Evolutionary conservation across 2,888 invertebrate species (phyloP).

Genomic region (Platycheirus rosarum): DNA sequence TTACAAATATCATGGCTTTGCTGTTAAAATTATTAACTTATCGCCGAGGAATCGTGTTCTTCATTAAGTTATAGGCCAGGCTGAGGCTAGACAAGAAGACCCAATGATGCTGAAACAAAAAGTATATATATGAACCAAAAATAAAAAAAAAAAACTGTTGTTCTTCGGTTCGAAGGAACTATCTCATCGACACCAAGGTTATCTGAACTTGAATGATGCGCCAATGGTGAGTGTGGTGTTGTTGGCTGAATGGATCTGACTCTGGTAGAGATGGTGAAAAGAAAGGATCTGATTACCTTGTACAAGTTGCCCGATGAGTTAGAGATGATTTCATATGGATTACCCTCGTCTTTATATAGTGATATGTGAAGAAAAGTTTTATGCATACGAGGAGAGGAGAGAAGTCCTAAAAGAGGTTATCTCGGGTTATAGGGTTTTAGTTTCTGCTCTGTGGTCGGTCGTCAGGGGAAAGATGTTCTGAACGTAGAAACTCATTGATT

Average conservation of each 20-base stretch:
- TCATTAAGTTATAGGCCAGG: constrained; percentile 69
- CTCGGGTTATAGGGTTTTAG: constrained; percentile 45
- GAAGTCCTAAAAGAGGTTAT: constrained; percentile 41
- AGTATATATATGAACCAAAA: constrained; percentile 5
- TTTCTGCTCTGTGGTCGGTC: constrained; percentile 42
- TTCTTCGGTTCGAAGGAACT: constrained; percentile 40
- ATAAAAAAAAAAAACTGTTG: constrained; percentile 26
- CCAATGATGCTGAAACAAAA: constrained; percentile 51
- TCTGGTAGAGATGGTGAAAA: constrained; percentile 4
- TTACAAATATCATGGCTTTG: constrained; percentile 69
- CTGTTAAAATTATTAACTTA: constrained; percentile 73
- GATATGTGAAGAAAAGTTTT: constrained; percentile 31
- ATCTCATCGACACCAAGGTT: constrained; percentile 74
- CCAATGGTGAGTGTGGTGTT: constrained; percentile 19
- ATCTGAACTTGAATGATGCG: constrained; percentile 26
- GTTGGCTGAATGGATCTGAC: constrained; percentile 9
- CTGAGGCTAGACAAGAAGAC: constrained; percentile 34
- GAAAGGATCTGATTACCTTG: constrained; percentile 70
- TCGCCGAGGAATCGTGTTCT: constrained; percentile 71
- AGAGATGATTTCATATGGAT: constrained; percentile 53
- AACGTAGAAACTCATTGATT: constrained; percentile 1
- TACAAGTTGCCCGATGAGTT: constrained; percentile 49
- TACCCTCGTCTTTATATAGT: constrained; percentile 29
- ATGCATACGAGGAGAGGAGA: neutral
- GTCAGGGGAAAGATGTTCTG: neutral